These are phyloP conservation scores for Sinotaia quadrata DNA, from an alignment of 2,888 invertebrate genomes.

Conservation along the genomic window DNA sequence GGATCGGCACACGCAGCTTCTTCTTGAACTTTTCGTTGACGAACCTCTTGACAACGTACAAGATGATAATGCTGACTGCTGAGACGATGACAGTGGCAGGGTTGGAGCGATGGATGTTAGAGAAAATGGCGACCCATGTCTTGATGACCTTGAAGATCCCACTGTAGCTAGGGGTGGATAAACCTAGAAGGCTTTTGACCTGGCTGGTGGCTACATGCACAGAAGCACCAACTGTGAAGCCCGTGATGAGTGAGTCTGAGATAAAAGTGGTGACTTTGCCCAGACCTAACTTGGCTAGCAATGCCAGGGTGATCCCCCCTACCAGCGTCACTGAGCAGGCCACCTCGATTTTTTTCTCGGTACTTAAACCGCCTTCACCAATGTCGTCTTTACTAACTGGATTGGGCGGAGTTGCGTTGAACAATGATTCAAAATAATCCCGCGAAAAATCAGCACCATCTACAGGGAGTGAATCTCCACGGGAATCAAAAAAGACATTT, in stretches of 20 bases:
- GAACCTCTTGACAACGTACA: slow-evolving; percentile 17
- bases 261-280: slow-evolving; percentile 19
- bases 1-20: slow-evolving; percentile 70
- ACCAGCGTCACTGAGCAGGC: slow-evolving; percentile 25
- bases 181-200: slow-evolving; percentile 9
- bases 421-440: no score
- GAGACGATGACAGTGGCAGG: slow-evolving; percentile 18
- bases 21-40: slow-evolving; percentile 60
- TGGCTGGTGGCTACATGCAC: slow-evolving; percentile 23
- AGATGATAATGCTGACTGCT: not conserved
- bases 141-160: slow-evolving; percentile 23
- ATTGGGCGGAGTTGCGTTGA: not conserved
- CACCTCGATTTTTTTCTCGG: slow-evolving; percentile 19
- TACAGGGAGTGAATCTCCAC: no score
- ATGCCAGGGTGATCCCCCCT: slow-evolving; percentile 11
- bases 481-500: no score
- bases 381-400: not conserved
- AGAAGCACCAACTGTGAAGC: slow-evolving; percentile 24
- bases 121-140: slow-evolving; percentile 6
- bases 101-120: slow-evolving; percentile 15
- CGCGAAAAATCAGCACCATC: no score
- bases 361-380: not conserved
- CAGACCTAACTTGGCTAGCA: slow-evolving; percentile 20
- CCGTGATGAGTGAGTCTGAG: slow-evolving; percentile 18
- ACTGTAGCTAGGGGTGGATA: slow-evolving; percentile 1